Evolutionary conservation across 2,113 vertebrate genomes (phyloP), one percentile per base, ranked within the genome.

Genomic region (Paramisgurnus dabryanus): DNA sequence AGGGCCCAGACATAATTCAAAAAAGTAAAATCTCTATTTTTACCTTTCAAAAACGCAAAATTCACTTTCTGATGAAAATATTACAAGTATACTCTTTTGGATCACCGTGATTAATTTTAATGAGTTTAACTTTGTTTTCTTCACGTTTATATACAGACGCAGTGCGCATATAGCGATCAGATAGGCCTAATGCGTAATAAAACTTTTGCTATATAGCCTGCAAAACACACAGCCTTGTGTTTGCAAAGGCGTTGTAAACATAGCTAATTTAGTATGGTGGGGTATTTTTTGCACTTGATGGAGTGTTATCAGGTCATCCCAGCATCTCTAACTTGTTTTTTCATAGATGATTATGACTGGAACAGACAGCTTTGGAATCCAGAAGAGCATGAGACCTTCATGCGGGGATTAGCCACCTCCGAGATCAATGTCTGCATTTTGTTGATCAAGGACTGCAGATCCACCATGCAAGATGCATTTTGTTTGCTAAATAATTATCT

Each of bases 391-490:
- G 91, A 73, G 92, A 91, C 89, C 89, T 91, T 84, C 89, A 89
- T 87, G 88, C 80, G 89, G 80, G 77, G 85, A 41, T 53, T 76
- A 60, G 86, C 85, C 86, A 91, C 90, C 87, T 90, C 90, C 17
- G 40, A 60, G 83, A 89, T 93, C 91, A 91, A 91, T 91, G 90
- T 89, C 81, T 82, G 84, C 88, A 91, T 90, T 91, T 91, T 90
- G 87, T 89, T 82, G 86, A 87, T 90, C 85, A 80, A 82, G 87
- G 86, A 87, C 76, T 22, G 34, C 87, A 85, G 89, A 90, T 87
- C 84, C 78, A 89, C 88, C 90, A 89, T 90, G 91, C 86, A 90
- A 89, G 88, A 92, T 90, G 88, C 86, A 91, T 92, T 90, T 90
- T 11, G 49, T 89, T 88, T 88, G 89, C 89, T 87, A 72, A 86